Evolutionary conservation across 2,113 vertebrate species (phyloP), one percentile per base, ranked within the genome.

Genomic region (Cyanocitta stelleri): DNA sequence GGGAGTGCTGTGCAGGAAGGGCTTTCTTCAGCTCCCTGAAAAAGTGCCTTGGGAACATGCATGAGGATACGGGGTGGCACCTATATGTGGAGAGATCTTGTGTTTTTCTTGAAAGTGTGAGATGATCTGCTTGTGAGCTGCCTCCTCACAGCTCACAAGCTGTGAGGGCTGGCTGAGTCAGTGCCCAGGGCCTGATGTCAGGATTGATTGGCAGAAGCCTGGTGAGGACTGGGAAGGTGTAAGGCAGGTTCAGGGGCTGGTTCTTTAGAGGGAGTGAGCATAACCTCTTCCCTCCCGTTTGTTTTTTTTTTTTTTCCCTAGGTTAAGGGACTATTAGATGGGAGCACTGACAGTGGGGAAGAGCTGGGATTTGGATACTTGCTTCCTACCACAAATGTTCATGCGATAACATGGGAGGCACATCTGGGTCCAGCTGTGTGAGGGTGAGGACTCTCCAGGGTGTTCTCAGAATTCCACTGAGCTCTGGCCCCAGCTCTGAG

Each of bases 271-370:
- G 5, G 13, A 44, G 37, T 1, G 2, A 76, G 30, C 24, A 13
- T 59, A 16, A 59, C 52, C n/a, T 78, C 52, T 85, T 35, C 27
- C 48, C 27, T 78, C 5, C 23, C 8, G 23, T 33, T 59, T n/a
- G n/a, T n/a, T n/a, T 20, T 2, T 4, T 32, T 14, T 33, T 33
- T 33, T 33, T 32, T 19, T 1, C 26, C 1, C 26, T 37, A 17
- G 29, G 6, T 58, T 58, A 30, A 74, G 32, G 15, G 35, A 11
- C 2, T 75, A 35, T 75, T 78, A 72, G 35, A 71, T 76, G 49
- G 43, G 59, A 88, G 20, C 58, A 39, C 11, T 55, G 88, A 48
- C 64, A 66, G 15, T 43, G 67, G 18, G 30, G 49, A 69, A 73
- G 46, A 62, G 48, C 37, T 85, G 41, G 43, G 23, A 43, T 79